A percentile compares a stretch with the other conserved stretches of the same genome.
phyloP scores from a whole-genome alignment of 1,140 invertebrate genomes.

The Cotesia typhae region DNA sequence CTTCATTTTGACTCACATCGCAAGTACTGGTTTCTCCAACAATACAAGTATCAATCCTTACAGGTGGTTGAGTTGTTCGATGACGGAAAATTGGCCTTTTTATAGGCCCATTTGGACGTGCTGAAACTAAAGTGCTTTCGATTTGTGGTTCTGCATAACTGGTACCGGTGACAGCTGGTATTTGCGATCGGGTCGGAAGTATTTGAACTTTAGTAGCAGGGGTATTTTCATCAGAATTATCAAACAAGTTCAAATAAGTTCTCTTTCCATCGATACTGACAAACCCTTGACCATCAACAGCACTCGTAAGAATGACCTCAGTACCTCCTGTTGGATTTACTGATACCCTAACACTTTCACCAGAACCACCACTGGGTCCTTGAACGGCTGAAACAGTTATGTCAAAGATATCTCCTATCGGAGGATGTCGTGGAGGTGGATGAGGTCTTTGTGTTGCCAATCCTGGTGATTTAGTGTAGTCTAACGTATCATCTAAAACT shows the following conservation, averaged over 20 bases:
- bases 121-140: slow-evolving; percentile 43
- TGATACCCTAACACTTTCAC: slow-evolving; percentile 59
- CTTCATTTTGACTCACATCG: slow-evolving; percentile 85
- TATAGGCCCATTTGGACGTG: slow-evolving; percentile 44
- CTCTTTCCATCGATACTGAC: slow-evolving; percentile 92
- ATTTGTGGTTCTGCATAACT: slow-evolving; percentile 62
- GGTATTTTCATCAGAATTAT: slow-evolving; percentile 62
- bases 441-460: slow-evolving; percentile 60
- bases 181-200: slow-evolving; percentile 54
- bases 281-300: slow-evolving; percentile 82
- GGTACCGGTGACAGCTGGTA: slow-evolving; percentile 58
- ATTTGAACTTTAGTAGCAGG: slow-evolving; percentile 50
- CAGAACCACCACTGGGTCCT: slow-evolving; percentile 72
- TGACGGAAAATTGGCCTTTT: slow-evolving; percentile 66
- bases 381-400: slow-evolving; percentile 88
- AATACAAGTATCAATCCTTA: slow-evolving; percentile 92
- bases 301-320: slow-evolving; percentile 80
- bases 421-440: slow-evolving; percentile 59
- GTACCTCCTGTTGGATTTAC: slow-evolving; percentile 56
- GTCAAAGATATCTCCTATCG: slow-evolving; percentile 82
- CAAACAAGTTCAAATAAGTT: slow-evolving; percentile 86
- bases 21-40: slow-evolving; percentile 94
- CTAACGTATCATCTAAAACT: slow-evolving; percentile 78
- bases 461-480: slow-evolving; percentile 58
- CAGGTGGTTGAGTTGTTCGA: slow-evolving; percentile 72